Conservation (phyloP, 1,140 invertebrate genomes). For the Mesaphorura yosii region DNA sequence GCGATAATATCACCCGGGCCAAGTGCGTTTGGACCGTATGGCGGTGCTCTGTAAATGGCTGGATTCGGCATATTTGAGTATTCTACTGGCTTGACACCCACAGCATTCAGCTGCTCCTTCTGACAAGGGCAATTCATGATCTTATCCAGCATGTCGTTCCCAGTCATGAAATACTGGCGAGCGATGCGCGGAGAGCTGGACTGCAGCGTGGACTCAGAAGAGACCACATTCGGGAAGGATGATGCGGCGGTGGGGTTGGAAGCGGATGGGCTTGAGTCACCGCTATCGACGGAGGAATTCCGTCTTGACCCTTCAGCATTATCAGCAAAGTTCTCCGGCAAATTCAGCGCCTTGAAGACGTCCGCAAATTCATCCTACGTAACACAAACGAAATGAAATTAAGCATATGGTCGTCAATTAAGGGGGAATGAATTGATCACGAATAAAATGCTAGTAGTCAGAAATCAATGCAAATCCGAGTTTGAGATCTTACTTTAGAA, state of each 20-base stretch:
- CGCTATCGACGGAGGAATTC: conserved; percentile 4
- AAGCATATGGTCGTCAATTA: conserved; percentile 1
- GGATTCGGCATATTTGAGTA: conserved; percentile 29
- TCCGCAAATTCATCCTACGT: conserved; percentile 27
- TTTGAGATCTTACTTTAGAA: too few relatives aligned
- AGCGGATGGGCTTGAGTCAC: not conserved
- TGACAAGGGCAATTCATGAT: conserved; percentile 32
- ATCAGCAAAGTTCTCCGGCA: conserved; percentile 28
- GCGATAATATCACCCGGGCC: conserved; percentile 32
- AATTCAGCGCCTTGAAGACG: conserved; percentile 27
- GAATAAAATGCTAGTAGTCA: too few relatives aligned
- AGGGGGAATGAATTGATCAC: not conserved
- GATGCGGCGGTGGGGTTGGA: not conserved
- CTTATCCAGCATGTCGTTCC: conserved; percentile 31
- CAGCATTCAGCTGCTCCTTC: conserved; percentile 28
- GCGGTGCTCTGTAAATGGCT: conserved; percentile 31
- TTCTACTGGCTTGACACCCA: conserved; percentile 30
- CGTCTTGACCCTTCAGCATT: not conserved
- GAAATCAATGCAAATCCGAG: too few relatives aligned
- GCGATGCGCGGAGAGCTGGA: conserved; percentile 25
- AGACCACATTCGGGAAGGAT: conserved; percentile 8
- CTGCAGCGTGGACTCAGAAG: conserved; percentile 13
- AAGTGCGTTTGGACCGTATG: conserved; percentile 30
- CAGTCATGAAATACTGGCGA: conserved; percentile 31
- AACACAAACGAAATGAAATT: not conserved